Evolutionary conservation across 2,797 vertebrate species (phyloP).

Genomic region (Acipenser transmontanus): DNA sequence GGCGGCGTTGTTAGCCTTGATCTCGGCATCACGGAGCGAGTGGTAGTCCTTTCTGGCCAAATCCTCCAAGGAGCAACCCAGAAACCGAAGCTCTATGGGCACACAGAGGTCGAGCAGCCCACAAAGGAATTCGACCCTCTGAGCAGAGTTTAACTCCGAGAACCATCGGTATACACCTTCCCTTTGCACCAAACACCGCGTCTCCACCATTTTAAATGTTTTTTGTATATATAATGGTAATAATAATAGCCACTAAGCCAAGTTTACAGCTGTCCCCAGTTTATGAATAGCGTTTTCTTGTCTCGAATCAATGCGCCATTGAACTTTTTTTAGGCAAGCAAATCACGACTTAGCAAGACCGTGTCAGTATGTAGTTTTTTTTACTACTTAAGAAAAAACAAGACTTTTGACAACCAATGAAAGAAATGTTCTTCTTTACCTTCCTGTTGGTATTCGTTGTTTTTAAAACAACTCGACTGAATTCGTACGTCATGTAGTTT

Average conservation of each 20-base stretch:
- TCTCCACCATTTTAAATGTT: conserved; percentile 80
- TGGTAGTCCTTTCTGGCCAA: conserved; percentile 94
- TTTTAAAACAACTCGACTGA: no score
- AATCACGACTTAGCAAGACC: not conserved
- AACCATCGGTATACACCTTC: conserved; percentile 96
- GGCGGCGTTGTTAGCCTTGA: conserved; percentile 90
- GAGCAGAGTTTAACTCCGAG: conserved; percentile 82
- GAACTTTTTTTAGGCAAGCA: conserved; percentile 1
- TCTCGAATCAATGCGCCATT: conserved; percentile 2
- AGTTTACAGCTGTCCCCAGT: not conserved
- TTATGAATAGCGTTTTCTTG: not conserved
- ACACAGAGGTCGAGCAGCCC: conserved; percentile 93
- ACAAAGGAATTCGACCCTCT: conserved; percentile 89
- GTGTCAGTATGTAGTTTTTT: no score
- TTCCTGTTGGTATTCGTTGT: no score
- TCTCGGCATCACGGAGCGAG: conserved; percentile 88
- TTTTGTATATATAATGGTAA: no score
- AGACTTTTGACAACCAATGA: no score
- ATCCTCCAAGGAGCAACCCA: conserved; percentile 92
- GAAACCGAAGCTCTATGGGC: conserved; percentile 90
- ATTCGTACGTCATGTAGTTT: no score
- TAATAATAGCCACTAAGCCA: not conserved
- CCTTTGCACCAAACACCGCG: conserved; percentile 81
- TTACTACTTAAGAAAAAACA: no score
- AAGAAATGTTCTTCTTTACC: no score